Percentiles rank a stretch among this genome's conserved stretches.
These are phyloP conservation scores for Morpho deidamia DNA, from an alignment of 2,888 invertebrate genomes.

Conservation along the genomic window DNA sequence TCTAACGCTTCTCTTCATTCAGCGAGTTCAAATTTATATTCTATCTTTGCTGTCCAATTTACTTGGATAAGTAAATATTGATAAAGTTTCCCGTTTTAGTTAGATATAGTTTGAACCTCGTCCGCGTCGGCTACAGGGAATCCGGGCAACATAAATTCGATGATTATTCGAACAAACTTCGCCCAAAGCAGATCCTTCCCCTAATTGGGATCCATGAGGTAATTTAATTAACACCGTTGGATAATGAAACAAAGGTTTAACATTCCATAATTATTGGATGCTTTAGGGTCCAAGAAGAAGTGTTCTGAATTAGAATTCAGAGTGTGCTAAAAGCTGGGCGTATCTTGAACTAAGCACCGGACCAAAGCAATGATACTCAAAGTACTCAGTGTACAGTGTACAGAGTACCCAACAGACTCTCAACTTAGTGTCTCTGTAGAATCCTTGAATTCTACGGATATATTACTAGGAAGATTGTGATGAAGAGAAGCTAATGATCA, in stretches of 20 bases:
- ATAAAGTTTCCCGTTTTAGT: conserved; percentile 26
- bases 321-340: too few relatives aligned
- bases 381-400: too few relatives aligned
- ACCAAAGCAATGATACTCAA: too few relatives aligned
- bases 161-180: conserved; percentile 5
- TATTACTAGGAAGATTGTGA: too few relatives aligned
- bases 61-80: conserved; percentile 30
- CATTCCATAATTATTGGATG: too few relatives aligned
- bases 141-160: background rate
- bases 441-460: too few relatives aligned
- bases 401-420: too few relatives aligned
- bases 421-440: too few relatives aligned
- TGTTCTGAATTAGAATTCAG: too few relatives aligned
- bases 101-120: conserved; percentile 20
- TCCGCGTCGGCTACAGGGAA: background rate
- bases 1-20: background rate
- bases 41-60: conserved; percentile 26
- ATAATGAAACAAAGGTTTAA: conserved; percentile 6
- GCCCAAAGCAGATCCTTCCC: conserved; percentile 10
- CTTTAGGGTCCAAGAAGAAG: too few relatives aligned
- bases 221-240: conserved; percentile 7
- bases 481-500: too few relatives aligned
- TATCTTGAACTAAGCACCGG: too few relatives aligned
- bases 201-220: conserved; percentile 13
- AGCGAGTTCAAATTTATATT: conserved; percentile 15